A percentile compares a stretch with the other conserved stretches of the same genome.
These are phyloP conservation scores for Orientallactaga bullata DNA, from an alignment of 2,113 vertebrate genomes.

Conservation along the genomic window DNA sequence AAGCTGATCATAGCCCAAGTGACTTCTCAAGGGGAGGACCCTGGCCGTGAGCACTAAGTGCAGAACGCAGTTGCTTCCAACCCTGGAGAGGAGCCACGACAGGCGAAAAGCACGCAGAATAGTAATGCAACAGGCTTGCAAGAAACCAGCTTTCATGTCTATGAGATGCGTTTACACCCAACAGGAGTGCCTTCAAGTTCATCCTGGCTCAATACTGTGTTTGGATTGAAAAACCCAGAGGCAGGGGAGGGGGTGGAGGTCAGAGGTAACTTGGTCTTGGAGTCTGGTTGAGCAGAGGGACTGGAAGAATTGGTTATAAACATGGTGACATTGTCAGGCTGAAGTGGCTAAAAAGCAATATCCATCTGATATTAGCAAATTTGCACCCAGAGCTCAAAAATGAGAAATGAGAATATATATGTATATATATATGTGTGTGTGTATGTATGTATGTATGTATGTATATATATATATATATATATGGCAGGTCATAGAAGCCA, in stretches of 20 bases:
- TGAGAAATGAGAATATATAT: neutral
- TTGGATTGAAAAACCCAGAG: slow-evolving; percentile 52
- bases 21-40: too few species aligned
- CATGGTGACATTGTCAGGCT: neutral
- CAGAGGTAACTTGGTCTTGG: neutral
- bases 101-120: neutral
- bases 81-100: neutral
- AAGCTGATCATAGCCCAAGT: neutral
- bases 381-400: neutral
- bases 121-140: neutral
- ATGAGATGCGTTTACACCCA: neutral
- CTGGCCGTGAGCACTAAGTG: neutral
- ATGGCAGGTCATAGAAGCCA: neutral
- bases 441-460: neutral
- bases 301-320: neutral
- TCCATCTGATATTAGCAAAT: neutral
- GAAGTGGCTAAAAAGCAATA: neutral
- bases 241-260: neutral
- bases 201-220: neutral
- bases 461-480: neutral
- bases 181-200: neutral
- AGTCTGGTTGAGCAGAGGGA: neutral
- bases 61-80: neutral
- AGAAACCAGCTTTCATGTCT: neutral
- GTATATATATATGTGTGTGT: neutral